phyloP scores from a whole-genome alignment of 2,113 vertebrate genomes.

The cat (Felis catus) region F.catus_Fca126_mat1.0 CM031424.1:60413501-60414000 shows the following conservation, averaged over 20 bases:
- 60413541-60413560: constrained; percentile 77
- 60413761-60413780: not conserved
- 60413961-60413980: not conserved
- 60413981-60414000: not conserved
- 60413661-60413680: constrained; percentile 9
- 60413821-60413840: not conserved
- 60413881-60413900: not conserved
- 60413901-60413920: not conserved
- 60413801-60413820: not conserved
- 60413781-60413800: not conserved
- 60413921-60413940: not conserved
- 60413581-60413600: constrained; percentile 81
- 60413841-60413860: not conserved
- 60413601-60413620: constrained; percentile 75
- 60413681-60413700: constrained; percentile 63
- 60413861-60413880: not conserved
- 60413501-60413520: constrained; percentile 73
- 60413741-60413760: constrained; percentile 56
- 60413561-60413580: constrained; percentile 80
- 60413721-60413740: constrained; percentile 57
- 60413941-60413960: not conserved
- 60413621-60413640: constrained; percentile 72
- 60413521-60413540: constrained; percentile 76
- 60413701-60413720: constrained; percentile 73
- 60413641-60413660: constrained; percentile 67